Evolutionary conservation across 2,797 vertebrate species (phyloP), one percentile per base, ranked within the genome.

Genomic region (Gambusia yucatana): DNA sequence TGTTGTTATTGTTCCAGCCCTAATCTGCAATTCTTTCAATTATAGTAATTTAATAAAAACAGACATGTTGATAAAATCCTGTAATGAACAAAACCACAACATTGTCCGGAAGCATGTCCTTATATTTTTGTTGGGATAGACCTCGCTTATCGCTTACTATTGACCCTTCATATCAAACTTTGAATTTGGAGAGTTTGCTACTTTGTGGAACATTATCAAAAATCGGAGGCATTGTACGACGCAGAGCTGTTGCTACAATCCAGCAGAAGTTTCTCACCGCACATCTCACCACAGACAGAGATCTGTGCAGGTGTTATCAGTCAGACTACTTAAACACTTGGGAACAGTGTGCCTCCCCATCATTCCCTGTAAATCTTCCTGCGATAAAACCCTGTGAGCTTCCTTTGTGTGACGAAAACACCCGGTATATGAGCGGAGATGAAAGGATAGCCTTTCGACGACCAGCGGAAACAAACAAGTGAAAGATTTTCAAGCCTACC

Each of bases 401-500:
- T 92, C 80, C 82, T 79, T 80, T 73, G 83, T 90, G 88, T 91
- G 87, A 92, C 44, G 83, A 90, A 89, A 87, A 93, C 81, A 92
- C 89, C 91, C 91, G 88, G 86, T 87, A 90, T 86, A 87, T 83
- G 83, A 88, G 82, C 7, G 5, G 70, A 95, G 91, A 94, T 94
- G 82, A 94, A 94, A 93, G 89, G 91, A 87, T 85, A 89, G 83
- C 80, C 89, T 91, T 84, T 94, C 88, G 88, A 86, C 87, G 46
- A 85, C 78, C 75, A 92, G 90, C 78, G 87, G 91, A 94, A 94
- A 93, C 91, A 94, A 91, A 95, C 93, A 91, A 77, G 77, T 83
- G 76, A 72, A 76, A 75, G 82, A 86, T 91, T 82, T 82, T 81
- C 65, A 73, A 84, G 82, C 75, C 33, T 81, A 82, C 75, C 57